phyloP scores from a whole-genome alignment of 2,113 vertebrate genomes.

The Apus apus region DNA sequence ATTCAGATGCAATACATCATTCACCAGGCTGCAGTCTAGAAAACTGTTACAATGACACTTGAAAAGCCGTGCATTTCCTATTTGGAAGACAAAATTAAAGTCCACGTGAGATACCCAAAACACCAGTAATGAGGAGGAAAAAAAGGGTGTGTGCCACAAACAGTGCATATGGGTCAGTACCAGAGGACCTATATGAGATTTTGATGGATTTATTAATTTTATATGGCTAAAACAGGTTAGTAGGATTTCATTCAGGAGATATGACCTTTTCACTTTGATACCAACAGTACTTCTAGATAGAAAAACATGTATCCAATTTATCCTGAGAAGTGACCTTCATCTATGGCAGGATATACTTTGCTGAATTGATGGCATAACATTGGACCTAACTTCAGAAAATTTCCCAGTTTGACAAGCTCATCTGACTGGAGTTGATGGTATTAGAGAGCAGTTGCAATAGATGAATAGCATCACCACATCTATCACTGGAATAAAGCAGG shows the following conservation, averaged over 20 bases:
- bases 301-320: not conserved
- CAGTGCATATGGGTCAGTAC: not conserved
- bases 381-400: not conserved
- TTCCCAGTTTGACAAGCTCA: not conserved
- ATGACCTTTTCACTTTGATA: not conserved
- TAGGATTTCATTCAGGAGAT: not conserved
- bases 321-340: not conserved
- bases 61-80: not conserved
- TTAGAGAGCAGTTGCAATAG: not conserved
- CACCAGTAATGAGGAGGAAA: not conserved
- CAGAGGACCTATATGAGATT: not conserved
- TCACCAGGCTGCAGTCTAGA: not conserved
- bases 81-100: not conserved
- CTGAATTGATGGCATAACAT: not conserved
- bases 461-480: not conserved
- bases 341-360: not conserved
- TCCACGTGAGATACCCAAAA: not conserved
- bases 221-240: not conserved
- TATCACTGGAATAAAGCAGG: not conserved
- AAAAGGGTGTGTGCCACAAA: not conserved
- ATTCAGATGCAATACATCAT: not conserved
- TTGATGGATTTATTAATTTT: not conserved
- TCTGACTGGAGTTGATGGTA: not conserved
- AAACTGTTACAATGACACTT: not conserved
- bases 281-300: not conserved